Percentiles rank a stretch among this genome's conserved stretches.
These are phyloP conservation scores for Sinonovacula constricta DNA, from an alignment of 1,140 invertebrate species.

Conservation along the genomic window DNA sequence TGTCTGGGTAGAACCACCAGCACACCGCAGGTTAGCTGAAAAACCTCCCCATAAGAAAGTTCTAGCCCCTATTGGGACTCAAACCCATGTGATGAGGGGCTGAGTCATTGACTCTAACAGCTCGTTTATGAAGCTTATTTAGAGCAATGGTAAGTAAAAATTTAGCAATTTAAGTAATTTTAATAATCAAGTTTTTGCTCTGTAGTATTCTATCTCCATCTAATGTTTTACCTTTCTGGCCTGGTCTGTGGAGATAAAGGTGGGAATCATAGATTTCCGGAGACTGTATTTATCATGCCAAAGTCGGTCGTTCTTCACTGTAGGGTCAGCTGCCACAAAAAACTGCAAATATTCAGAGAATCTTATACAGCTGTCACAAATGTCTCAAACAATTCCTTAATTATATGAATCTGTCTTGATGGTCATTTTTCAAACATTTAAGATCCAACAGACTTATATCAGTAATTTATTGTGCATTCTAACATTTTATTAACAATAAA, in stretches of 20 bases:
- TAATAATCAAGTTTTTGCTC: too few relatives aligned
- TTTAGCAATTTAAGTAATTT: too few relatives aligned
- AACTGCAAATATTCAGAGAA: constrained; percentile 81
- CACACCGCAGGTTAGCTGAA: too few relatives aligned
- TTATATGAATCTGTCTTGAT: neutral
- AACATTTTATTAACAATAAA: neutral
- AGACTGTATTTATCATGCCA: constrained; percentile 97
- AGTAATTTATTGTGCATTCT: neutral
- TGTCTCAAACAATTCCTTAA: neutral
- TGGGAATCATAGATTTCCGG: constrained; percentile 82
- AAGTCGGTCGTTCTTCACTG: constrained; percentile 89
- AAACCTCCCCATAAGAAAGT: too few relatives aligned
- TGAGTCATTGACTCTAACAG: too few relatives aligned
- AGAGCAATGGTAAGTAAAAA: too few relatives aligned
- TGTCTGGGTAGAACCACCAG: too few relatives aligned
- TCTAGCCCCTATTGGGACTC: too few relatives aligned
- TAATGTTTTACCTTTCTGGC: constrained; percentile 80
- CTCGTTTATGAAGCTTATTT: too few relatives aligned
- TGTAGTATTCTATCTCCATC: too few relatives aligned
- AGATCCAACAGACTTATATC: neutral
- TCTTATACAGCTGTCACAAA: neutral
- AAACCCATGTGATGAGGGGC: too few relatives aligned
- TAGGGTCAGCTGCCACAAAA: constrained; percentile 92
- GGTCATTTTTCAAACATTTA: neutral
- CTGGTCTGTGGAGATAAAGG: constrained; percentile 79